These are phyloP conservation scores for Bungarus multicinctus DNA, from an alignment of 2,113 vertebrate species.

Conservation along the genomic window DNA sequence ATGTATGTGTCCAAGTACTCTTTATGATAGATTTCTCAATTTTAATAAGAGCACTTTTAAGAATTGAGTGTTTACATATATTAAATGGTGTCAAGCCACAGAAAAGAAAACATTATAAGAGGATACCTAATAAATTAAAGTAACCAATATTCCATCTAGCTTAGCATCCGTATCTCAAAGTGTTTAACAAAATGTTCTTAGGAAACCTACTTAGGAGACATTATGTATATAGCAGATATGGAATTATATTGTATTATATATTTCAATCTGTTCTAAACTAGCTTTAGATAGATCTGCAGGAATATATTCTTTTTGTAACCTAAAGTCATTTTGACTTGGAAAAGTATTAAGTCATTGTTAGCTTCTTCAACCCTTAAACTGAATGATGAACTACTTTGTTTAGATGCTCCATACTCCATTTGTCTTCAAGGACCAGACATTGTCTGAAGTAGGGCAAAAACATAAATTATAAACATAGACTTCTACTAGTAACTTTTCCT, in stretches of 20 bases:
- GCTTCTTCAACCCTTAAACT: background rate
- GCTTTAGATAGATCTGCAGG: background rate
- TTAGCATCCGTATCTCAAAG: background rate
- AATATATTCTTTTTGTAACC: background rate
- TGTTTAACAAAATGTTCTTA: background rate
- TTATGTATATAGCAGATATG: background rate
- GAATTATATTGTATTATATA: background rate
- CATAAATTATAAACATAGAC: background rate
- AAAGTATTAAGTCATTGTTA: background rate
- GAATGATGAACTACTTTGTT: background rate
- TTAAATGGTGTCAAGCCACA: background rate
- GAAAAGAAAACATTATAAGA: background rate
- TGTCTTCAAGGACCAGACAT: background rate
- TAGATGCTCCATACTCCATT: background rate
- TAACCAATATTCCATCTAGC: background rate
- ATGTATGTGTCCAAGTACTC: background rate
- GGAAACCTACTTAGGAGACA: too few species aligned
- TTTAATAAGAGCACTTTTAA: background rate
- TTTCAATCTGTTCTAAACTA: background rate
- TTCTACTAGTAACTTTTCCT: background rate
- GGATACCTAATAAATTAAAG: background rate
- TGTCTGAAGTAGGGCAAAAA: background rate
- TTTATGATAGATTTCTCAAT: background rate
- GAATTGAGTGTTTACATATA: background rate
- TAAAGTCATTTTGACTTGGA: background rate